Conservation (phyloP, 2,888 invertebrate species). For the Acanthosepion pharaonis region DNA sequence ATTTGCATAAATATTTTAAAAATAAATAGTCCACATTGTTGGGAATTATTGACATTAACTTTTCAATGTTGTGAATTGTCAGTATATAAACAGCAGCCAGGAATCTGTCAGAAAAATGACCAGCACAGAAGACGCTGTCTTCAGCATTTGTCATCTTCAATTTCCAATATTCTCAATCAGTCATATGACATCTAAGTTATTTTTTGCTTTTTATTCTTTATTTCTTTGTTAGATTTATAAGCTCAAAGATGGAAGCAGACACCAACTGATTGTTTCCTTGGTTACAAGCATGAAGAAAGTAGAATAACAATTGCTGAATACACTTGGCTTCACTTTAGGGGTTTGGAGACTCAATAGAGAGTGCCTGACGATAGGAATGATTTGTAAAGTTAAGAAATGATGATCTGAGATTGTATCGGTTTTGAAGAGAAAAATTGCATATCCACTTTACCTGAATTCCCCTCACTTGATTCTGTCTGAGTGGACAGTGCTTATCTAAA, state of each 20-base stretch:
- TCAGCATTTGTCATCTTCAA: constrained; percentile 4
- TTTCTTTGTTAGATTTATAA: neutral
- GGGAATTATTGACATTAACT: constrained; percentile 23
- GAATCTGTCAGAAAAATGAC: neutral
- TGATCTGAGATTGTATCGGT: neutral
- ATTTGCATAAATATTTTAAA: neutral
- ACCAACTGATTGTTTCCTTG: constrained; percentile 18
- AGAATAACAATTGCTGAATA: neutral
- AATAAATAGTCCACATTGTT: neutral
- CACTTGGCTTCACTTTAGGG: neutral
- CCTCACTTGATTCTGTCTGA: neutral
- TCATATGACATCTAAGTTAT: neutral
- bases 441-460: neutral
- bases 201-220: neutral
- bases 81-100: constrained; percentile 1
- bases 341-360: neutral
- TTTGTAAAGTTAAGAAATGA: neutral
- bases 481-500: neutral
- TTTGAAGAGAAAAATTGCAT: neutral
- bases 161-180: constrained; percentile 18
- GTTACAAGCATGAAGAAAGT: neutral
- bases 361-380: neutral
- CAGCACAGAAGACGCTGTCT: neutral
- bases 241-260: constrained; percentile 15
- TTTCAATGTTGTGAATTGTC: constrained; percentile 14